Percentiles rank a stretch among this genome's conserved stretches.
Conservation (phyloP, 2,797 vertebrate genomes). For the Moxostoma hubbsi region DNA sequence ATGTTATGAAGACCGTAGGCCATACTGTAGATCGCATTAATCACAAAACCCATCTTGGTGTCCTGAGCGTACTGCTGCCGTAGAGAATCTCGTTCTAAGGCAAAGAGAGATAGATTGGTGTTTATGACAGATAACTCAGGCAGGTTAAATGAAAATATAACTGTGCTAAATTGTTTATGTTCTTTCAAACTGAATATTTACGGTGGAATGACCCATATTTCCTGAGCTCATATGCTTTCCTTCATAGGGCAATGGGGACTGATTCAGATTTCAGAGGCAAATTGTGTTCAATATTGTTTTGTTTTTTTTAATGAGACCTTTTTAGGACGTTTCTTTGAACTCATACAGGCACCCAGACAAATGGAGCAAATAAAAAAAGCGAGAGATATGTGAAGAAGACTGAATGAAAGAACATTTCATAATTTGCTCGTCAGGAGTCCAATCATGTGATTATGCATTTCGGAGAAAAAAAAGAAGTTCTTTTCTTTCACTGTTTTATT, state of each 20-base stretch:
- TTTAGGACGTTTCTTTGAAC: neutral
- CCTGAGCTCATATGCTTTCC: neutral
- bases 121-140: neutral
- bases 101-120: conserved; percentile 3
- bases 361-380: conserved; percentile 15
- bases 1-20: conserved; percentile 96
- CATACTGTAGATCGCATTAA: conserved; percentile 99
- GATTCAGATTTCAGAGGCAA: neutral
- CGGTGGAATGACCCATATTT: neutral
- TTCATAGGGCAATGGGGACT: neutral
- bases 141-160: neutral
- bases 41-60: conserved; percentile 99
- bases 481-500: neutral
- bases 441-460: neutral
- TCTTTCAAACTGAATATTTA: conserved; percentile 10
- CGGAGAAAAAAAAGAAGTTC: neutral
- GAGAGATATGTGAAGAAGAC: conserved; percentile 15
- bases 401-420: conserved; percentile 6
- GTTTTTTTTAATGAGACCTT: neutral
- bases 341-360: neutral
- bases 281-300: too few relatives aligned
- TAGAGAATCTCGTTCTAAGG: conserved; percentile 81
- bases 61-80: conserved; percentile 94
- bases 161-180: conserved; percentile 7
- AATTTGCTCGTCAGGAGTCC: neutral